Base-by-base conservation (phyloP, 2,797 vertebrate species). In the Cheirogaleus major region DNA sequence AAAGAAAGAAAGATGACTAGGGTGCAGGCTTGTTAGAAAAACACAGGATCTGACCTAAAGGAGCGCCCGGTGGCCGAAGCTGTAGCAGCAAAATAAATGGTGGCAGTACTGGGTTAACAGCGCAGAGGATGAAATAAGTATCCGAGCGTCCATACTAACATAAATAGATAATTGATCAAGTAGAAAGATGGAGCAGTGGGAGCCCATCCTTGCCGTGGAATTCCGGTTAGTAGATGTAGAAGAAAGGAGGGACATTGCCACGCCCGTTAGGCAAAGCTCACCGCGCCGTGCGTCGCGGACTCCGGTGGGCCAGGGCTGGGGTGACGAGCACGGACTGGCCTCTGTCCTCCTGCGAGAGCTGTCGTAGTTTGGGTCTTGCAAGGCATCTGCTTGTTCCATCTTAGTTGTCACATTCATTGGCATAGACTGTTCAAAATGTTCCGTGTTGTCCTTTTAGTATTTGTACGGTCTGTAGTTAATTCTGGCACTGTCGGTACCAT, bases 281-380 rank as follows among this genome's bases (percentile, higher is more conserved):
- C 4, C 43, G 10, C 4, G 6, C 5, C 11, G 3, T 38, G 52
- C 6, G n/a, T 12, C 2, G 14, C 38, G 3, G 15, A 2, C 3
- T 1, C 9, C 0, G 2, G 5, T 8, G 30, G 25, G 2, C 0
- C 45, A 0, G 57, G 1, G 1, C 18, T 35, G 23, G 0, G 0
- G 27, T 9, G 59, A 27, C 7, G 5, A 3, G 57, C 57, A 5
- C 10, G 4, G 10, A 4, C 22, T 9, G 5, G 30, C 0, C 45
- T 43, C 4, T 38, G 2, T 35, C 35, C 25, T 55, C 52, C 41
- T 4, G 8, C 6, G 17, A 8, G 57, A 61, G 10, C 82, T 13
- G 25, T 5, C n/a, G 13, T 15, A 13, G 63, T 23, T 27, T 35
- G 41, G 27, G 27, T 32, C 45, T 88, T 41, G 41, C 30, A 13